A percentile compares a stretch with the other conserved stretches of the same genome.
These are phyloP conservation scores for Rhagologus leucostigma DNA, from an alignment of 2,113 vertebrate species.

Conservation along the genomic window DNA sequence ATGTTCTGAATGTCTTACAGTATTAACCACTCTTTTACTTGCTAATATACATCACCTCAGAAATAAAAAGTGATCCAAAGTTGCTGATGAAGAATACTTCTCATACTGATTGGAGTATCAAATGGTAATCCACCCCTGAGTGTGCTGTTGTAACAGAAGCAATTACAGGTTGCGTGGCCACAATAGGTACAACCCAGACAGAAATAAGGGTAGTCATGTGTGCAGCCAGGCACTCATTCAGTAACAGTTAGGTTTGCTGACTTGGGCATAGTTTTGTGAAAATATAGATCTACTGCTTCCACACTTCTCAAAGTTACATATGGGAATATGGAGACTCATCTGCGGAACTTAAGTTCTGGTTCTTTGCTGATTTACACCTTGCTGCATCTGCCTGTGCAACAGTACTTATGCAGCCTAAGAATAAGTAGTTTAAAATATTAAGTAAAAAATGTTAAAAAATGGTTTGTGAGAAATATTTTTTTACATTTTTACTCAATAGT, in stretches of 20 bases:
- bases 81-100: background rate
- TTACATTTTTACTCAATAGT: background rate
- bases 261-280: background rate
- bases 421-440: background rate
- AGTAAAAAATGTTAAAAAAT: background rate
- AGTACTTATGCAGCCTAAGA: background rate
- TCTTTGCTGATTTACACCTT: background rate
- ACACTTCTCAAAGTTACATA: fast-evolving
- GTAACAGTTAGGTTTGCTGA: background rate
- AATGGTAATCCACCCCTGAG: background rate
- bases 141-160: background rate
- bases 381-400: background rate
- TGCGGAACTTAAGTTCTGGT: background rate
- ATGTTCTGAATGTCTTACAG: background rate
- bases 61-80: background rate
- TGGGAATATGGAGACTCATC: background rate
- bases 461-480: background rate
- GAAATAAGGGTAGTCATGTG: background rate
- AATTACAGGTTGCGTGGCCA: background rate
- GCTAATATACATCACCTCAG: background rate
- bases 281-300: background rate
- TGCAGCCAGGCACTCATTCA: background rate
- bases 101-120: background rate
- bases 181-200: background rate
- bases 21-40: background rate